Percentiles rank a stretch among this genome's conserved stretches.
Evolutionary conservation across 2,888 invertebrate genomes (phyloP).

Genomic region (Esperia sulphurella): DNA sequence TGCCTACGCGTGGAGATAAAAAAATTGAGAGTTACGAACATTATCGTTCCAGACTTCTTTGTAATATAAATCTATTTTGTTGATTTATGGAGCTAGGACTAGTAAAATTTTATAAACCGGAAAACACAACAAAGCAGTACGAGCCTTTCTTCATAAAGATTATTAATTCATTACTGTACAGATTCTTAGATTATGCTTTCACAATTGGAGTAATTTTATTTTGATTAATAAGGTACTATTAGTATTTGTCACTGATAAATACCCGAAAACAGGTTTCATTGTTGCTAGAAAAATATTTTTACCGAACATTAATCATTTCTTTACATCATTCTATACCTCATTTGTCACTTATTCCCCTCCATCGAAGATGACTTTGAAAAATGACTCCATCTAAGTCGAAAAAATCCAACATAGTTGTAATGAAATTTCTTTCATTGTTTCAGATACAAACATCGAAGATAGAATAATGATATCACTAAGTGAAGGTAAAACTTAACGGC

Average conservation of each 20-base stretch:
- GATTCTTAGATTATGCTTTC: too few relatives aligned
- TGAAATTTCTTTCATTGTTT: slow-evolving; percentile 50
- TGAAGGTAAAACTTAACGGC: slow-evolving; percentile 48
- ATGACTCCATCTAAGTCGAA: slow-evolving; percentile 37
- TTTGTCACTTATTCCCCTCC: slow-evolving; percentile 60
- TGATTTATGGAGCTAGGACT: too few relatives aligned
- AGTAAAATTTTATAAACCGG: too few relatives aligned
- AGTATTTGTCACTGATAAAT: background rate
- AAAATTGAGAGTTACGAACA: background rate
- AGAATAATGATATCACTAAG: slow-evolving; percentile 51
- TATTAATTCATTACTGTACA: too few relatives aligned
- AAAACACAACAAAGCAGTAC: too few relatives aligned
- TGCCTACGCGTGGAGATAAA: slow-evolving; percentile 13
- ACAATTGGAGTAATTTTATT: too few relatives aligned
- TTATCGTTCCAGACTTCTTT: too few relatives aligned
- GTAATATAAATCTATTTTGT: too few relatives aligned
- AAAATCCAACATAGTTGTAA: slow-evolving; percentile 19
- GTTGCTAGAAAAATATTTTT: background rate
- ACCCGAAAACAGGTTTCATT: too few relatives aligned
- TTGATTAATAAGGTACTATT: background rate
- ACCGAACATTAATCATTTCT: slow-evolving; percentile 52
- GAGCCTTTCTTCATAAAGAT: too few relatives aligned
- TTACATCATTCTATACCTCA: slow-evolving; percentile 52
- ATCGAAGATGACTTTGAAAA: slow-evolving; percentile 59
- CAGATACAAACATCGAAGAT: slow-evolving; percentile 45